Percentiles rank a stretch among this genome's conserved stretches.
phyloP scores from a whole-genome alignment of 2,797 vertebrate genomes.

The Coilia nasus region DNA sequence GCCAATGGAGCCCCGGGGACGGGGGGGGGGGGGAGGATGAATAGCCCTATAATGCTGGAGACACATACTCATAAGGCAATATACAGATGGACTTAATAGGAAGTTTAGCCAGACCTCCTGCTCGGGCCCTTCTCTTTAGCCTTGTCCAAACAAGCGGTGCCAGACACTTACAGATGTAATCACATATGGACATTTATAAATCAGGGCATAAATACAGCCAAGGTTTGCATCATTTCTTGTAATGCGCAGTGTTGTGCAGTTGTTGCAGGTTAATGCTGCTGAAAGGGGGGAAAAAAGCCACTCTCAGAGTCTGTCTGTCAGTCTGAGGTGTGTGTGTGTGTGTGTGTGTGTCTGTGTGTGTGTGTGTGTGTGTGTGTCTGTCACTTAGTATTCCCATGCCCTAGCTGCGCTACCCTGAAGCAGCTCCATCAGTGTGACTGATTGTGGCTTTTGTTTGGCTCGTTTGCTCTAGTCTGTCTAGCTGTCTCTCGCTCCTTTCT shows the following conservation, averaged over 20 bases:
- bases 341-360: too few species aligned
- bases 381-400: constrained; percentile 24
- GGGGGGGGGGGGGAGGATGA: not conserved
- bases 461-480: not conserved
- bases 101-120: constrained; percentile 5
- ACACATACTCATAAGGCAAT: not conserved
- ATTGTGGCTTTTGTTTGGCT: constrained; percentile 48
- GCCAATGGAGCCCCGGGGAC: not conserved
- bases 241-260: too few species aligned
- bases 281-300: not conserved
- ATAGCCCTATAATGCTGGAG: not conserved
- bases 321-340: not conserved
- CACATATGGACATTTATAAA: not conserved
- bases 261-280: not conserved
- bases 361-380: not conserved
- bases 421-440: constrained; percentile 61
- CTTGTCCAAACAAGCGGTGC: constrained; percentile 13
- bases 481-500: not conserved
- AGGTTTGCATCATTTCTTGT: not conserved
- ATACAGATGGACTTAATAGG: constrained; percentile 26
- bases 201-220: not conserved
- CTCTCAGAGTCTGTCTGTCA: not conserved
- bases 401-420: constrained; percentile 52
- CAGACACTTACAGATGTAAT: constrained; percentile 34
- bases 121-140: not conserved